phyloP scores from a whole-genome alignment of 2,797 vertebrate species.

The Pelobates cultripes region DNA sequence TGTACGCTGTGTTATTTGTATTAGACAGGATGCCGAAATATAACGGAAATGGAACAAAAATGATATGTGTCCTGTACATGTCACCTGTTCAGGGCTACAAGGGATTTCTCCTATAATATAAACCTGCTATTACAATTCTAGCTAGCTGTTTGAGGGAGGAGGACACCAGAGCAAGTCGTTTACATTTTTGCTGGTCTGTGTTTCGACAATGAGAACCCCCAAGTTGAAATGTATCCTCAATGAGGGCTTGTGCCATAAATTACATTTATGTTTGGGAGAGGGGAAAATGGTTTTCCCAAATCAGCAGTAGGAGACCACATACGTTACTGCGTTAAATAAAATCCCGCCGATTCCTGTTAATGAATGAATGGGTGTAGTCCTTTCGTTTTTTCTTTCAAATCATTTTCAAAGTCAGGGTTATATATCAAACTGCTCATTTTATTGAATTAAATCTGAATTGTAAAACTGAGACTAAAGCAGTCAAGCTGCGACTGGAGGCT shows the following conservation, averaged over 20 bases:
- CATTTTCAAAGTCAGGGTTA: too few species aligned
- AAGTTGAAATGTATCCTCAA: slow-evolving; percentile 13
- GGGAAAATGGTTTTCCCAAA: slow-evolving; percentile 31
- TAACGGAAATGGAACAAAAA: too few species aligned
- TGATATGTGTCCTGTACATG: background rate
- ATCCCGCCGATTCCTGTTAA: slow-evolving; percentile 33
- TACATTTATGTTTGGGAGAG: background rate
- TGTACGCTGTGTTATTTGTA: too few species aligned
- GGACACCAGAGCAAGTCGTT: slow-evolving; percentile 39
- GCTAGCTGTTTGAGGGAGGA: slow-evolving; percentile 43
- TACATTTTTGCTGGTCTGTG: slow-evolving; percentile 31
- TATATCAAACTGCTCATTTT: too few species aligned
- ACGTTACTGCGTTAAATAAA: slow-evolving; percentile 22
- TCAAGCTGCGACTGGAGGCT: too few species aligned
- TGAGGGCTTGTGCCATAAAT: background rate
- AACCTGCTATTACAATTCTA: slow-evolving; percentile 27
- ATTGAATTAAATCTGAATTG: too few species aligned
- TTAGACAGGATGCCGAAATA: too few species aligned
- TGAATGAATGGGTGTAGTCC: too few species aligned
- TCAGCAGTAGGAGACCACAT: slow-evolving; percentile 42
- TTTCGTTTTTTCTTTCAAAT: too few species aligned
- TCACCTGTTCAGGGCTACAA: slow-evolving; percentile 21
- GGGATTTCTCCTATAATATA: slow-evolving; percentile 24
- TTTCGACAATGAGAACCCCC: slow-evolving; percentile 46
- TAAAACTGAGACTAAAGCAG: too few species aligned